These are phyloP conservation scores for Zosterops hypoxanthus DNA, from an alignment of 2,113 vertebrate genomes.

Conservation along the genomic window DNA sequence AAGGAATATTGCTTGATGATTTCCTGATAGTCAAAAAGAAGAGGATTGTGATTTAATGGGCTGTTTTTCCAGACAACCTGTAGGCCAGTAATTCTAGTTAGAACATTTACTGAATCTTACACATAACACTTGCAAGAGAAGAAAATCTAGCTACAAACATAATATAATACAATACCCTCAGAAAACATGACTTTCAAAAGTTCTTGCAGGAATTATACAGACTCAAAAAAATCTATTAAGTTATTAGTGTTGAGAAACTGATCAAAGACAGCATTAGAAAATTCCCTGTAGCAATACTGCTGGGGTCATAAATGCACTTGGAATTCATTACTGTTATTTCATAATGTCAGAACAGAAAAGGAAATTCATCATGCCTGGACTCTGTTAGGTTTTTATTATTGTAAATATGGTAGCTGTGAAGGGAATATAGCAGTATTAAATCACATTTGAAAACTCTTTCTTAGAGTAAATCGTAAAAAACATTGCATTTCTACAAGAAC, in stretches of 20 bases:
- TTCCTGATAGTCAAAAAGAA: background rate
- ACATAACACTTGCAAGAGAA: background rate
- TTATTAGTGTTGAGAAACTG: conserved; percentile 4
- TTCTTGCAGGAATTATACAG: conserved; percentile 5
- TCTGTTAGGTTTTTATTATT: background rate
- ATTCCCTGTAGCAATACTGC: background rate
- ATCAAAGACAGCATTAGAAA: conserved; percentile 39
- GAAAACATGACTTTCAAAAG: conserved; percentile 39
- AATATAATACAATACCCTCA: background rate
- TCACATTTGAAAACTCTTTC: background rate
- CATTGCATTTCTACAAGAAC: background rate
- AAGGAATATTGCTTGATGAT: background rate
- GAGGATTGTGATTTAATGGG: background rate
- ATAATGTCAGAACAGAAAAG: background rate
- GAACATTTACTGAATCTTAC: background rate
- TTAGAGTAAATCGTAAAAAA: background rate
- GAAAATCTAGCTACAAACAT: background rate
- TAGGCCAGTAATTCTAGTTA: background rate
- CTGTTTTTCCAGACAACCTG: background rate
- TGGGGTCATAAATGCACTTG: conserved; percentile 15
- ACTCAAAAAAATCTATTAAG: conserved; percentile 30
- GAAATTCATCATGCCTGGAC: conserved; percentile 12
- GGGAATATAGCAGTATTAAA: background rate
- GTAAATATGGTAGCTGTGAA: conserved; percentile 19
- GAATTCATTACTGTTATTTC: conserved; percentile 37